Evolutionary conservation across 2,797 vertebrate genomes (phyloP), one percentile per base, ranked within the genome.

Genomic region (Dromococcyx pavoninus): DNA sequence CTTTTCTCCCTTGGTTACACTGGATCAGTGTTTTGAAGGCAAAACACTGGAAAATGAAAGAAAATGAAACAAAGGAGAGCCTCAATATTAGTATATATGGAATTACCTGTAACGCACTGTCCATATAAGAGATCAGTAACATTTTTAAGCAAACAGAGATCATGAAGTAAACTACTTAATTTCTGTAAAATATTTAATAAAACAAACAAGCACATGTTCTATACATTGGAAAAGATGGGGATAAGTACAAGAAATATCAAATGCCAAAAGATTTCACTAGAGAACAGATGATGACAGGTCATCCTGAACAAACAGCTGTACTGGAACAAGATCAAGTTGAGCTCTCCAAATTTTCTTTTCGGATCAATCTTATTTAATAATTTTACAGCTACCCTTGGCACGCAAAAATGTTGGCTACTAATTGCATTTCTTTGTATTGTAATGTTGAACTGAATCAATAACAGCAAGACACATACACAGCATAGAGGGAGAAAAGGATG

Each of bases 361-460:
- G 48, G n/a, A 73, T 86, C 54, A 78, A 88, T 84, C 43, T 66
- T 80, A 69, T 72, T 86, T 66, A 91, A 75, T 72, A 90, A 91
- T 76, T 90, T 90, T 84, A 60, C 70, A 81, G 43, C 58, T 84
- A 75, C 25, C 28, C 14, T 69, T 81, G 88, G 76, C 46, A 70
- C 43, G 84, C 22, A 78, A 39, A 84, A 84, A 14, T 27, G 25
- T 58, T 81, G 66, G 73, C 75, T 80, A 60, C 70, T 91, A 93
- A 93, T 78, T 78, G 17, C n/a, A 70, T 94, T 94, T 93, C 70
- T 90, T 91, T 76, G 70, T 90, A 84, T 81, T 9, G 25, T 30
- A 86, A 48, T 48, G 60, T 16, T 69, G 46, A 84, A 56, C 30
- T 11, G 46, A 75, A 93, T 91, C 92, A 86, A 65, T 94, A 94